A percentile compares a stretch with the other conserved stretches of the same genome.
Evolutionary conservation across 2,888 invertebrate species (phyloP).

Genomic region (Cyclophora albipunctata): DNA sequence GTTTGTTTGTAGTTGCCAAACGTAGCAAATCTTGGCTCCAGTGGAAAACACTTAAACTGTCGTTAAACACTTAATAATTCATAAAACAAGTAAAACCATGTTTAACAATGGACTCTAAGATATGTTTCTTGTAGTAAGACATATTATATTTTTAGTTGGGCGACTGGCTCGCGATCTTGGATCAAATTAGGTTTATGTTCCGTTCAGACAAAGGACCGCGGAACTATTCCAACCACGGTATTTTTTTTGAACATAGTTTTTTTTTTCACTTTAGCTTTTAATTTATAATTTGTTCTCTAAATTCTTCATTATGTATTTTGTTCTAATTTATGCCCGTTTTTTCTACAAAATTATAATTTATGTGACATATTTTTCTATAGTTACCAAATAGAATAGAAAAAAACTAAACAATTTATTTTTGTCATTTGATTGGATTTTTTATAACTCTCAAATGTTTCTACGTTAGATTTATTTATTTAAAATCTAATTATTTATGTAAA

Average conservation of each 20-base stretch:
- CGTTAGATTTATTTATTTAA: constrained; percentile 56
- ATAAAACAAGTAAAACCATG: too few species aligned
- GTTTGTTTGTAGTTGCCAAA: constrained; percentile 23
- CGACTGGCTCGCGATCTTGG: constrained; percentile 63
- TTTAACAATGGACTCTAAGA: not conserved
- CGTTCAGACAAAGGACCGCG: too few species aligned
- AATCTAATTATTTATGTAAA: constrained; percentile 48
- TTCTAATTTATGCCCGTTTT: constrained; percentile 51
- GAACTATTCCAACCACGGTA: too few species aligned
- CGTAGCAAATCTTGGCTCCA: too few species aligned
- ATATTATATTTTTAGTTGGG: constrained; percentile 19
- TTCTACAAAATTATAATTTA: constrained; percentile 58
- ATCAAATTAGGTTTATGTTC: constrained; percentile 33
- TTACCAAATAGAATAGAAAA: constrained; percentile 64
- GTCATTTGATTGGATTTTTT: too few species aligned
- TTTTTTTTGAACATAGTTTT: constrained; percentile 14
- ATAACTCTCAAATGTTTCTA: constrained; percentile 11
- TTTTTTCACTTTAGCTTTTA: constrained; percentile 18
- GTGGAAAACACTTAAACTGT: too few species aligned
- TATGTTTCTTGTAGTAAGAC: constrained; percentile 8
- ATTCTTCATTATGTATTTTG: constrained; percentile 13
- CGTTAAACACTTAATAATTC: too few species aligned
- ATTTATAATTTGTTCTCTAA: constrained; percentile 16
- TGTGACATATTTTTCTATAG: constrained; percentile 63
- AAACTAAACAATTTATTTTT: constrained; percentile 20